A percentile compares a stretch with the other conserved stretches of the same genome.
Evolutionary conservation across 2,113 vertebrate genomes (phyloP).

Genomic region (Pedetes capensis): DNA sequence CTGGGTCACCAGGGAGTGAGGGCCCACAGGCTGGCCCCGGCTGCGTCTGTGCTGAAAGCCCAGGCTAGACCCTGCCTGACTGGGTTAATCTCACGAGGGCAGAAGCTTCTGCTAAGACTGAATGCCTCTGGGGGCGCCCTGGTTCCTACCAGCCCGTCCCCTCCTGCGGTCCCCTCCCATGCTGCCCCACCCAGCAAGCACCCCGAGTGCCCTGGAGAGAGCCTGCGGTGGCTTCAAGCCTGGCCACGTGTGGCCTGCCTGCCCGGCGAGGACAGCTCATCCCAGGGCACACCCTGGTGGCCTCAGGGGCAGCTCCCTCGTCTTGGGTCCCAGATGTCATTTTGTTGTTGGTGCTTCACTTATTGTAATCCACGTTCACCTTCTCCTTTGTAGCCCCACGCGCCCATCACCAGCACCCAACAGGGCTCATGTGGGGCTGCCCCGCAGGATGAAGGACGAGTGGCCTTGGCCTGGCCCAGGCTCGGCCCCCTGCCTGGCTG

Average conservation of each 20-base stretch:
- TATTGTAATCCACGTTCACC: too few relatives aligned
- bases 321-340: background rate
- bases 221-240: accelerated
- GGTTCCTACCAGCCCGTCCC: background rate
- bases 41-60: accelerated
- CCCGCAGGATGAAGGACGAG: accelerated
- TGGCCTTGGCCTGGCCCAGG: accelerated
- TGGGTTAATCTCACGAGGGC: background rate
- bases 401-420: accelerated
- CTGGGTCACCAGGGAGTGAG: background rate
- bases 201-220: background rate
- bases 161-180: background rate
- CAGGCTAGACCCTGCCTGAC: background rate
- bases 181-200: background rate
- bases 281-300: background rate
- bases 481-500: accelerated
- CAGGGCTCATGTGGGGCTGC: background rate
- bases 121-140: too few relatives aligned
- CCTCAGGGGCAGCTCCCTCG: too few relatives aligned
- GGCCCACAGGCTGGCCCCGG: too few relatives aligned
- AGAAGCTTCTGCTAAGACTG: too few relatives aligned
- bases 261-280: background rate
- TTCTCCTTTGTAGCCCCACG: too few relatives aligned
- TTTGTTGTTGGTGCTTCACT: background rate
- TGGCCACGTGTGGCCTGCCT: background rate